Percentiles rank a stretch among this genome's conserved stretches.
phyloP scores from a whole-genome alignment of 2,888 invertebrate species.

The Agriopis leucophaearia region DNA sequence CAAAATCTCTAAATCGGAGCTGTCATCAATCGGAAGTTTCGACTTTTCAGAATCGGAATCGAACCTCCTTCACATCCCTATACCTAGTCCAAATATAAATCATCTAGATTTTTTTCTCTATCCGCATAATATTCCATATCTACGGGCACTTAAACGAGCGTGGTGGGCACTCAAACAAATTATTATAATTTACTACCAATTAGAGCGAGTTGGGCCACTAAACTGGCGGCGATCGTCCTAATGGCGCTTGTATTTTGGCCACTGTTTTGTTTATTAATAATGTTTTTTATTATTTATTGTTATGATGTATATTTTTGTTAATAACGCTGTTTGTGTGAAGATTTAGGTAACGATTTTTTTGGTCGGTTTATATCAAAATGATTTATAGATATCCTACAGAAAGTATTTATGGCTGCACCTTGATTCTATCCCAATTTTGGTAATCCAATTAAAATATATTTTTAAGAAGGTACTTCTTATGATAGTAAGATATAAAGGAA shows the following conservation, averaged over 20 bases:
- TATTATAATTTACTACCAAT: slow-evolving; percentile 78
- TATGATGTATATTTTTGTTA: slow-evolving; percentile 48
- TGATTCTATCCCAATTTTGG: not conserved
- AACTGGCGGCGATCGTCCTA: slow-evolving; percentile 61
- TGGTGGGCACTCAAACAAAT: slow-evolving; percentile 69
- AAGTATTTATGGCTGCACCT: not conserved
- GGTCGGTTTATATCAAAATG: slow-evolving; percentile 6
- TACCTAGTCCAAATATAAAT: slow-evolving; percentile 26
- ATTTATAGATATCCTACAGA: not conserved
- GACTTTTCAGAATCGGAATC: too few relatives aligned
- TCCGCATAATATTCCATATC: slow-evolving; percentile 59
- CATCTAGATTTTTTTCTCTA: slow-evolving; percentile 53
- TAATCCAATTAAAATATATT: too few relatives aligned
- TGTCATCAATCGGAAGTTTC: too few relatives aligned
- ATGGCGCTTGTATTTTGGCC: slow-evolving; percentile 64
- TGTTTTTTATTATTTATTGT: slow-evolving; percentile 59
- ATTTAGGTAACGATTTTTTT: slow-evolving; percentile 41
- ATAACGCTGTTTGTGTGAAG: slow-evolving; percentile 43
- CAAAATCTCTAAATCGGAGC: too few relatives aligned
- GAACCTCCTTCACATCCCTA: too few relatives aligned
- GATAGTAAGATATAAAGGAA: too few relatives aligned
- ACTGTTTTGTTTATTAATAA: slow-evolving; percentile 64
- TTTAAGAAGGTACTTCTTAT: too few relatives aligned
- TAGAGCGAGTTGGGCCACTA: slow-evolving; percentile 63
- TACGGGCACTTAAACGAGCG: slow-evolving; percentile 55